Base-by-base conservation (phyloP, 2,888 invertebrate genomes). In the Thera britannica region DNA sequence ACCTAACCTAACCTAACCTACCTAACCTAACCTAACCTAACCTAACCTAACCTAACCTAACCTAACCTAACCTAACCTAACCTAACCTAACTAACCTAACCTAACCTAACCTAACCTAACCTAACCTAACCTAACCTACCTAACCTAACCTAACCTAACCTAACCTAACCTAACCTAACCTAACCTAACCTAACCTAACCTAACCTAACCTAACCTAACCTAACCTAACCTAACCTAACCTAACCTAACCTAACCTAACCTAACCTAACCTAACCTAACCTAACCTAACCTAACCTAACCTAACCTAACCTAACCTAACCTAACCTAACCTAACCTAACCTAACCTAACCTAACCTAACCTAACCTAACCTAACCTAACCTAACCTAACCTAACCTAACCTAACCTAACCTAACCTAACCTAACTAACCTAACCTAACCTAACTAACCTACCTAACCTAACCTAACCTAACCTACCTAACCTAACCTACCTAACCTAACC, bases 191-290 rank as follows among this genome's bases (percentile, higher is more conserved):
- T 44, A 71, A 74, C 73, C 74, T 72, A 72, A 77, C 72, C 76
- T 73, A 73, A 76, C 72, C 70, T 72, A 70, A 70, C 73, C 71
- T 72, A 70, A 70, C 72, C 72, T 71, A 72, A 67, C 71, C 73
- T 70, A 71, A 71, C 71, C 70, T 71, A 71, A 71, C 71, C 72
- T 72, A 70, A 72, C 72, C 72, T 72, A 72, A 71, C 68, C 70
- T 73, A 72, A 69, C 73, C 72, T 75, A 70, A 72, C 74, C 71
- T 70, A 68, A 65, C 59, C 65, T 74, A 74, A 78, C 75, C 75
- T 76, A 73, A 76, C 75, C 62, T 73, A 69, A 72, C 73, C 75
- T 70, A 75, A 76, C 74, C 68, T 72, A 75, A 70, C 73, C 72
- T 73, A 72, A 72, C 75, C 75, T 6, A 44, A 70, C 44, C 44